Conservation (phyloP, 2,797 vertebrate species). For the Falco columbarius region DNA sequence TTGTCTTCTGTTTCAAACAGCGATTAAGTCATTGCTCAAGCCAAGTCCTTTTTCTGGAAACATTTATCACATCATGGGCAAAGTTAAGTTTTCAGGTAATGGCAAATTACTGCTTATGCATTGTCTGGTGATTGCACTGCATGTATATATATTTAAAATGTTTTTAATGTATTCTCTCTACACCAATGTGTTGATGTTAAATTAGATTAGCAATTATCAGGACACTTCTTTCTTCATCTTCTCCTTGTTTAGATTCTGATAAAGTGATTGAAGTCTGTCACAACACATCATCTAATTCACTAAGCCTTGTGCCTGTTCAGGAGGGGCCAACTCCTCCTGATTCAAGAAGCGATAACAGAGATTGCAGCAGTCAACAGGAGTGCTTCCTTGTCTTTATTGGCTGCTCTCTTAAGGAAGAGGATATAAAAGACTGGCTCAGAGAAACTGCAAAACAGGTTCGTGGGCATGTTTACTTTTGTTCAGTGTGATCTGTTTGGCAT, state of each 20-base stretch:
- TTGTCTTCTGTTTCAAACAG: conserved; percentile 75
- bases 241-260: conserved; percentile 83
- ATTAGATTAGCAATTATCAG: not conserved
- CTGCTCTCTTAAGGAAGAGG: conserved; percentile 87
- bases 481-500: not conserved
- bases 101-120: not conserved
- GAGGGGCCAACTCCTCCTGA: conserved; percentile 73
- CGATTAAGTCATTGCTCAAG: conserved; percentile 86
- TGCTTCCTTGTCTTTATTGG: conserved; percentile 90
- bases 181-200: not conserved
- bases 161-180: not conserved
- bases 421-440: conserved; percentile 92
- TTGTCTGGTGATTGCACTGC: not conserved
- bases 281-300: conserved; percentile 83
- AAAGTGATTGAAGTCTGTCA: conserved; percentile 87
- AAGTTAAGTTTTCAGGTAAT: conserved; percentile 91
- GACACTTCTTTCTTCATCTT: not conserved
- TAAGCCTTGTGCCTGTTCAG: conserved; percentile 81
- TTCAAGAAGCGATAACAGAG: conserved; percentile 43
- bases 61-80: conserved; percentile 92
- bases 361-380: conserved; percentile 70
- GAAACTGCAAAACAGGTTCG: conserved; percentile 91
- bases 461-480: not conserved
- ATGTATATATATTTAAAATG: fast-evolving
- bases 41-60: conserved; percentile 91